These are phyloP conservation scores for Hyles vespertilio DNA, from an alignment of 1,140 invertebrate genomes.

Conservation along the genomic window DNA sequence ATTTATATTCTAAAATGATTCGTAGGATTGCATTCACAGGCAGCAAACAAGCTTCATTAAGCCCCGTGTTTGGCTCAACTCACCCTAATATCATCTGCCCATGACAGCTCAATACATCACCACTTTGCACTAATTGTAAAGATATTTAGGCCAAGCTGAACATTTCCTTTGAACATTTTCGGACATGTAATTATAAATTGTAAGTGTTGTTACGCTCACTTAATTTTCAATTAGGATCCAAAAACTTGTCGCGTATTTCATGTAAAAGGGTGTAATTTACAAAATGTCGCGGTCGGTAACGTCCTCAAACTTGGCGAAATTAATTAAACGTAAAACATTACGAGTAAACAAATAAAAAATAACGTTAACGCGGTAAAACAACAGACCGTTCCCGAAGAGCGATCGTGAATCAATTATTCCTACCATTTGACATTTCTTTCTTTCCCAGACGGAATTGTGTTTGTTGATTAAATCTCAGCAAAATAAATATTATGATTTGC, in stretches of 20 bases:
- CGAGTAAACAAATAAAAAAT: slow-evolving; percentile 29
- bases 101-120: too few species aligned
- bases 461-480: too few species aligned
- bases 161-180: slow-evolving; percentile 9
- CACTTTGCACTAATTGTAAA: background rate
- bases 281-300: slow-evolving; percentile 31
- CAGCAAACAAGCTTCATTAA: too few species aligned
- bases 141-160: slow-evolving; percentile 3
- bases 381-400: background rate
- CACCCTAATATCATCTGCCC: too few species aligned
- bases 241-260: slow-evolving; percentile 51
- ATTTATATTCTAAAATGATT: too few species aligned
- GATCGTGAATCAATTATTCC: too few species aligned
- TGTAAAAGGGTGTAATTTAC: slow-evolving; percentile 32
- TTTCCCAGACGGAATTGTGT: too few species aligned
- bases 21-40: too few species aligned
- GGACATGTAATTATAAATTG: slow-evolving; percentile 10
- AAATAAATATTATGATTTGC: too few species aligned
- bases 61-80: too few species aligned
- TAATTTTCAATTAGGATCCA: slow-evolving; percentile 53
- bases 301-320: slow-evolving; percentile 28
- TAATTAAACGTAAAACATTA: slow-evolving; percentile 33
- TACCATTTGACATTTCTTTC: too few species aligned
- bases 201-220: slow-evolving; percentile 28
- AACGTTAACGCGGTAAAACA: slow-evolving; percentile 16